A percentile compares a stretch with the other conserved stretches of the same genome.
phyloP scores from a whole-genome alignment of 2,797 vertebrate genomes.

The Erpetoichthys calabaricus region DNA sequence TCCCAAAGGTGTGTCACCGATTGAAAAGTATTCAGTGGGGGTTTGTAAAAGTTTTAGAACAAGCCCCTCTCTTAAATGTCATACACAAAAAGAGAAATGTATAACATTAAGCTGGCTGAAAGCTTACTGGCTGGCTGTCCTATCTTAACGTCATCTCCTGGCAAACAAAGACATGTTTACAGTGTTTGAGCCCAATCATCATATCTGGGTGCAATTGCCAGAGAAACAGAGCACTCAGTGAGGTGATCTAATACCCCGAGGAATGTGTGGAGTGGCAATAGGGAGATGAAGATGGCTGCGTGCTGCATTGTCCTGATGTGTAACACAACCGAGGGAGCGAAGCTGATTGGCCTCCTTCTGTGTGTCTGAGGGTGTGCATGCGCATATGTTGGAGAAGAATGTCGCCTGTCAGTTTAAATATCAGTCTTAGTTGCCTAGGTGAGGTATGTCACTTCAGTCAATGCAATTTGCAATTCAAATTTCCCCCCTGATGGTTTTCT shows the following conservation, averaged over 20 bases:
- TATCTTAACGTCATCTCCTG: too few species aligned
- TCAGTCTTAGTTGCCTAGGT: background rate
- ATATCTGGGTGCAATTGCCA: too few species aligned
- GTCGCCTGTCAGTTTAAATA: background rate
- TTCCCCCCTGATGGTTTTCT: too few species aligned
- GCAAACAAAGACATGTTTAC: too few species aligned
- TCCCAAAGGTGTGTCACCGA: too few species aligned
- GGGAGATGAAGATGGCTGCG: background rate
- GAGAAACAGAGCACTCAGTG: background rate
- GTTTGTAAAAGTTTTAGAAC: too few species aligned
- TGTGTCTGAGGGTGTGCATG: conserved; percentile 19
- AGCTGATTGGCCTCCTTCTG: conserved; percentile 40
- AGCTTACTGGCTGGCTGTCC: too few species aligned
- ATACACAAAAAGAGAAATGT: too few species aligned
- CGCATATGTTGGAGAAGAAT: background rate
- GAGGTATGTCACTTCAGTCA: background rate
- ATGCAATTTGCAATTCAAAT: conserved; percentile 1
- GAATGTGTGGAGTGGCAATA: background rate
- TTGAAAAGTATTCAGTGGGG: too few species aligned
- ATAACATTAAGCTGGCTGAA: too few species aligned
- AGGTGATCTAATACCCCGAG: background rate
- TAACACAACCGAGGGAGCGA: conserved; percentile 27
- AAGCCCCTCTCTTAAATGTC: too few species aligned
- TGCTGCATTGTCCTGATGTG: conserved; percentile 27
- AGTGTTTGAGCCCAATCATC: too few species aligned